phyloP scores from a whole-genome alignment of 53 echinoderm and acorn worm genomes.

The Paelopatides confundens region DNA sequence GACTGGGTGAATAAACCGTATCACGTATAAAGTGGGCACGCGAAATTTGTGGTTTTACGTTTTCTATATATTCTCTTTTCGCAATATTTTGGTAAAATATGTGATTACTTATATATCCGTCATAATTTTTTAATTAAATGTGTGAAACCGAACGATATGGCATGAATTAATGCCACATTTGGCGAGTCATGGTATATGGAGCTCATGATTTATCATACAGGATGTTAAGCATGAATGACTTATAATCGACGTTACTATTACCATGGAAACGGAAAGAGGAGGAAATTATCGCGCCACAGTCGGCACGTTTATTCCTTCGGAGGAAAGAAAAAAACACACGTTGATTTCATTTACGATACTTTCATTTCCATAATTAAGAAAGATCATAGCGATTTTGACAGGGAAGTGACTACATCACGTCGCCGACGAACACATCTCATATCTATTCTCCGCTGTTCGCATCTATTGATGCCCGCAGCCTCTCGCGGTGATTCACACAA shows the following conservation, averaged over 20 bases:
- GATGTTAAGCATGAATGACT: conserved; percentile 26
- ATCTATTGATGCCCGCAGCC: conserved; percentile 8
- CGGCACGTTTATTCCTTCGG: conserved; percentile 1
- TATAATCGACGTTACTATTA: conserved; percentile 1
- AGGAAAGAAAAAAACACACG: neutral
- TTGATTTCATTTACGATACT: conserved; percentile 15
- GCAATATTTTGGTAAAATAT: neutral
- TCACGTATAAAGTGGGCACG: neutral
- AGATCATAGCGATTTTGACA: conserved; percentile 1
- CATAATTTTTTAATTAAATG: neutral
- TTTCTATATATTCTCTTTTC: neutral
- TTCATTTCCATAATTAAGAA: conserved; percentile 41
- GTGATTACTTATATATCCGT: neutral
- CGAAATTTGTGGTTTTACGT: neutral
- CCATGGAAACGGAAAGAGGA: neutral
- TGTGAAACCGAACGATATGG: neutral
- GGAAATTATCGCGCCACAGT: conserved; percentile 11
- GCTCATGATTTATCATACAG: neutral
- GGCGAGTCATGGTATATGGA: neutral
- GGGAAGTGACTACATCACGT: neutral
- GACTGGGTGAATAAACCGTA: neutral
- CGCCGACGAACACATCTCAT: neutral
- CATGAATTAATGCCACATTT: neutral
- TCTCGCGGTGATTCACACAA: neutral
- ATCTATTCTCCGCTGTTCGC: neutral